Base-by-base conservation (phyloP, 2,888 invertebrate genomes). In the Prosapia bicincta region DNA sequence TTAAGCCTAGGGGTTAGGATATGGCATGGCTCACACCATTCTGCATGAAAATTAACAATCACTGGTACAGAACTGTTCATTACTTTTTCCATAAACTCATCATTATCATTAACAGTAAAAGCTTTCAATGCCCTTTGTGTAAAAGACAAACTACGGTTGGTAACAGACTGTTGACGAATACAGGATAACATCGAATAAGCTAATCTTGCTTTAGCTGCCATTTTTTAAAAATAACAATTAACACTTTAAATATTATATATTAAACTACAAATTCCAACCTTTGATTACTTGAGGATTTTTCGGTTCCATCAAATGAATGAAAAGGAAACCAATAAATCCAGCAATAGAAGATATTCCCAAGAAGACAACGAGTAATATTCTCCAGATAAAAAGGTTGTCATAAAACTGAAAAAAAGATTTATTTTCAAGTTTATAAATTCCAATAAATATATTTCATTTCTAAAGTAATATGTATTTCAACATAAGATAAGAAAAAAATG, bases 21-120 rank as follows among this genome's bases (percentile, higher is more conserved):
- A 85, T 94, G 94, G 84, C 95, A 95, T 0, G 95, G 95, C 84
- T 94, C 94, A 83, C 95, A 95, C 95, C 95, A 95, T 80, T 95
- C 94, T 0, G 95, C 95, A 83, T 95, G 95, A 83, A 95, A 95
- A 84, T 95, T 95, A 0, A 95, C 94, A 84, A 95, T 93, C n/a
- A 95, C 95, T 30, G 95, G 93, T 82, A 91, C 91, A 43, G 90
- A 89, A 81, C 92, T 94, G 84, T 94, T 93, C 90, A 95, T 93
- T 71, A 95, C 90, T 71, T 81, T 81, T 54, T 79, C 69, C 69
- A 82, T 78, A 38, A 82, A 82, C 66, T 81, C 80, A 54, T 80
- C 80, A 73, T 80, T 81, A 74, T 81, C 79, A 65, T 74, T 75
- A 9, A 82, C 79, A 15, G 78, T 78, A 77, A 80, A 80, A 24